Conservation (phyloP, 2,888 invertebrate genomes). For the Drosophila yooni region DNA sequence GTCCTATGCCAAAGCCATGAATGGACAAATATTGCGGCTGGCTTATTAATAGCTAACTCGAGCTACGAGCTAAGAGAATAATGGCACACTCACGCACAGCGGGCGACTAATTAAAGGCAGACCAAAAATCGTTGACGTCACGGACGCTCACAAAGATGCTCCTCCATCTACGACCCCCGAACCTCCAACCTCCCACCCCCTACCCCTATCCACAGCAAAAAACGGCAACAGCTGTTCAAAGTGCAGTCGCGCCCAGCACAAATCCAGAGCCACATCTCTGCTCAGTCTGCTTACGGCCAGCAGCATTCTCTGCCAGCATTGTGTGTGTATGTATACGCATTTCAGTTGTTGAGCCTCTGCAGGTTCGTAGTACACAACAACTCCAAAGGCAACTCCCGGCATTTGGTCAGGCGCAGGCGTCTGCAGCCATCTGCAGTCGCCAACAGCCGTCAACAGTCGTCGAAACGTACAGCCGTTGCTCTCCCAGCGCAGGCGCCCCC, state of each 20-base stretch:
- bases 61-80: constrained; percentile 48
- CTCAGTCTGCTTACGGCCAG: not conserved
- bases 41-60: constrained; percentile 62
- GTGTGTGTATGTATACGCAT: constrained; percentile 56
- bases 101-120: constrained; percentile 61
- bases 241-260: constrained; percentile 56
- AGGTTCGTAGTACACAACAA: constrained; percentile 33
- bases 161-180: not conserved
- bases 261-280: constrained; percentile 14
- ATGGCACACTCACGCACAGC: constrained; percentile 41
- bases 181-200: not conserved
- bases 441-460: not conserved
- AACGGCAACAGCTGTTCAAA: constrained; percentile 68
- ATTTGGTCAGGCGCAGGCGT: constrained; percentile 52
- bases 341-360: constrained; percentile 69
- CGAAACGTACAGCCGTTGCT: not conserved
- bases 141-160: constrained; percentile 22
- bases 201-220: not conserved
- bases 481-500: constrained; percentile 41
- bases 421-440: not conserved
- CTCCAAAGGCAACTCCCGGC: constrained; percentile 49
- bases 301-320: not conserved
- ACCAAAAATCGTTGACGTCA: constrained; percentile 61
- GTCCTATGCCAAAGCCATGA: constrained; percentile 49
- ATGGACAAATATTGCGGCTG: constrained; percentile 70